Percentiles rank a stretch among this genome's conserved stretches.
These are phyloP conservation scores for Oreochromis spilurus DNA, from an alignment of 2,113 vertebrate genomes.

Conservation along the genomic window DNA sequence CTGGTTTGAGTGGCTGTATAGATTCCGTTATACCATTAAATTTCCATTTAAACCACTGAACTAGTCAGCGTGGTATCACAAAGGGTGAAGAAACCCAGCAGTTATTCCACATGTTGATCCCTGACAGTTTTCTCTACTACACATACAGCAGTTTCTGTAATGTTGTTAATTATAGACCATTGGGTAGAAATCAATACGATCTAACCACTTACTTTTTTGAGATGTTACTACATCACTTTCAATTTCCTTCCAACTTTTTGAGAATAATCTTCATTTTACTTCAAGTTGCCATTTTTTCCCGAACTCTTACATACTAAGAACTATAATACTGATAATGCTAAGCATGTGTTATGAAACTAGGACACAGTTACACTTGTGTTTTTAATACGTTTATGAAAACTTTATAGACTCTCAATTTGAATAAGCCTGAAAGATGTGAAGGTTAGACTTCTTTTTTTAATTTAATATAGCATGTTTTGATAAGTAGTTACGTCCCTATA, in stretches of 20 bases:
- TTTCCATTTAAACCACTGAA: not conserved
- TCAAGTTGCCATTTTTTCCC: not conserved
- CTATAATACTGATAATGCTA: not conserved
- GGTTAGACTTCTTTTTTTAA: not conserved
- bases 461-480: not conserved
- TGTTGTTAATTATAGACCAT: not conserved
- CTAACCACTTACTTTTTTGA: not conserved
- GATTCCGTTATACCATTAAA: not conserved
- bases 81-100: not conserved
- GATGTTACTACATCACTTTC: not conserved
- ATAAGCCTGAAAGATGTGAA: not conserved
- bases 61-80: not conserved
- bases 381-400: not conserved
- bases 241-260: not conserved
- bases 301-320: not conserved
- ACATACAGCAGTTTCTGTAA: not conserved
- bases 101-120: not conserved
- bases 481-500: not conserved
- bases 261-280: not conserved
- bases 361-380: not conserved
- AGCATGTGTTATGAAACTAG: not conserved
- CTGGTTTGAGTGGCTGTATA: not conserved
- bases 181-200: not conserved
- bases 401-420: not conserved
- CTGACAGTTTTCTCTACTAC: not conserved